Evolutionary conservation across 2,113 vertebrate species (phyloP).

Genomic region (Sarotherodon lohbergeri): DNA sequence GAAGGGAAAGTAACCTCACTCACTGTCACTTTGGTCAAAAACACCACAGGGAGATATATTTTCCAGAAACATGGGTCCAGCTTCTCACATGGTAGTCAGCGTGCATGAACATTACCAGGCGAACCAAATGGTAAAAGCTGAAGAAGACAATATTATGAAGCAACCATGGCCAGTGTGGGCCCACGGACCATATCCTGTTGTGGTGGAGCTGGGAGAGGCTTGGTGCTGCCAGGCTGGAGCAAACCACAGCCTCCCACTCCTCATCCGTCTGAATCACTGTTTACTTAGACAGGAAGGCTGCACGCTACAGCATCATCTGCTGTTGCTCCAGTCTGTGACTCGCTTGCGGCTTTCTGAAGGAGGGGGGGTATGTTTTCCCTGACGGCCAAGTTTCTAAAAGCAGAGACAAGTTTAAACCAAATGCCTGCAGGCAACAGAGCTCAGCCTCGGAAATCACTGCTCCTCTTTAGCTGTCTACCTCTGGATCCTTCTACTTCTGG

Average conservation of each 20-base stretch:
- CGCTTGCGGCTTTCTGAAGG: slow-evolving; percentile 51
- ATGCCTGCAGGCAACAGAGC: slow-evolving; percentile 16
- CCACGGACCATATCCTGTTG: slow-evolving; percentile 65
- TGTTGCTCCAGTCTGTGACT: slow-evolving; percentile 62
- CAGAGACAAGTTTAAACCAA: slow-evolving; percentile 52
- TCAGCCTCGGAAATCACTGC: slow-evolving; percentile 77
- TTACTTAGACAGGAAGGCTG: slow-evolving; percentile 68
- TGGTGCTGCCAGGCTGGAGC: slow-evolving; percentile 35
- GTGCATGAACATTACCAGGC: slow-evolving; percentile 25
- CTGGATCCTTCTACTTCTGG: slow-evolving; percentile 60
- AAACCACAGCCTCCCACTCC: slow-evolving; percentile 64
- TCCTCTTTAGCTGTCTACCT: slow-evolving; percentile 73
- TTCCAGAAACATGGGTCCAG: slow-evolving; percentile 34
- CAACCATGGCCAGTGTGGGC: slow-evolving; percentile 36
- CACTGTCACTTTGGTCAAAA: slow-evolving; percentile 22
- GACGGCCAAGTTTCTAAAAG: slow-evolving; percentile 68
- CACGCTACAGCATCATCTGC: slow-evolving; percentile 51
- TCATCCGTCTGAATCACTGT: slow-evolving; percentile 66
- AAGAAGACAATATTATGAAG: slow-evolving; percentile 53
- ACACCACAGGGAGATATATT: slow-evolving; percentile 47
- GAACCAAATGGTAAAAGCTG: slow-evolving; percentile 32
- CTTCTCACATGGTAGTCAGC: slow-evolving; percentile 9
- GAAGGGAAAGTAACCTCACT: slow-evolving; percentile 43
- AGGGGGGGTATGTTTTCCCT: slow-evolving; percentile 36
- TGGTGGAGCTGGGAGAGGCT: slow-evolving; percentile 57